Base-by-base conservation (phyloP, 2,113 vertebrate species). In the Pao palembangensis region DNA sequence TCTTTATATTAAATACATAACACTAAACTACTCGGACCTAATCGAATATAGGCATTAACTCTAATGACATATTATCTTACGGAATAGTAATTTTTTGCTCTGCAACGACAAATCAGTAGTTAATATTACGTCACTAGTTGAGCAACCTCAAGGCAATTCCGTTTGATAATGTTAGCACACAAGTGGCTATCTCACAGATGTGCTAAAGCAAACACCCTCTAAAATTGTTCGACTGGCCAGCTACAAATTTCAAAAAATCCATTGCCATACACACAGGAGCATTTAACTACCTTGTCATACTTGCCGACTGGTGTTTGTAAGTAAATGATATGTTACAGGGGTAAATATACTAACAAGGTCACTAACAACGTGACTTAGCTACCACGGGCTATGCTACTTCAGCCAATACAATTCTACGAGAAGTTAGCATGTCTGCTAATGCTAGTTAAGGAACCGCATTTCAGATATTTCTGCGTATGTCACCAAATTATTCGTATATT, bases 281-380 rank as follows among this genome's bases (percentile, higher is more conserved):
- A 12, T 38, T 8, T 38, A 2, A 12, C 34, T 2, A 12, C 34
- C 34, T 38, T 12, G 34, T 3, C 34, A 8, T 38, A 12, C 11
- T 38, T 12, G 34, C 34, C 11, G n/a, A 50, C 8, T 56, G 13
- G 2, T 2, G 10, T 31, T 1, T 10, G 4, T 43, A 23, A 11
- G 0, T 34, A 3, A 11, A n/a, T 41, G 0, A 1, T 13, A 46
- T 41, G 0, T 28, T 64, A 69, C 34, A 44, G 44, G 49, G 20
- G 19, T 6, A 1, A 53, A 13, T 13, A 67, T 65, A 47, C 52
- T 55, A 52, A 82, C 84, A 88, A 88, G 86, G 86, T 88, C 86
- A 88, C 70, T 25, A 78, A 43, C 75, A 88, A 83, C 86, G 82
- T 88, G 86, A 78, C 67, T 31, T 72, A 73, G 73, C 64, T 15